Percentiles rank a stretch among this genome's conserved stretches.
These are phyloP conservation scores for Trinorchestia longiramus DNA, from an alignment of 1,140 invertebrate species.

Conservation along the genomic window DNA sequence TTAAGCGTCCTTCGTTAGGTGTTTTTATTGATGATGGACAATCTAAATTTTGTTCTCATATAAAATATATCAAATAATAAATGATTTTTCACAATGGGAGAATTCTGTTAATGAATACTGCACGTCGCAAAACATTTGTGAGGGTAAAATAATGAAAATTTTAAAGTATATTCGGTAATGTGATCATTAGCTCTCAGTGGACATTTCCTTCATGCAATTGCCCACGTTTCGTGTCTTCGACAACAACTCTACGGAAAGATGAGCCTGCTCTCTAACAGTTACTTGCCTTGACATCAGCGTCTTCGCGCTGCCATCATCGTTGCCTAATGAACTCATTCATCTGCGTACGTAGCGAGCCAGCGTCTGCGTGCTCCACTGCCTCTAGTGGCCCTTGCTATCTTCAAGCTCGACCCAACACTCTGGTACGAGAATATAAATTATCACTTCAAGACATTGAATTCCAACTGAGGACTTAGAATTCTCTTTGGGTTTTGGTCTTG, in stretches of 20 bases:
- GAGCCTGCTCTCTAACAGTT: not conserved
- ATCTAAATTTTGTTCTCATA: not conserved
- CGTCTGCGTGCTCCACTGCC: too few species aligned
- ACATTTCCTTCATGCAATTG: not conserved
- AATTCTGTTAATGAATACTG: not conserved
- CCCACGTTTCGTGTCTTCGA: not conserved
- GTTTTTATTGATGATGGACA: not conserved
- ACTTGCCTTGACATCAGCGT: not conserved
- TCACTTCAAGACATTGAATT: not conserved
- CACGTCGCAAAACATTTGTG: not conserved
- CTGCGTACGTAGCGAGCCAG: not conserved
- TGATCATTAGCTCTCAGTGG: not conserved
- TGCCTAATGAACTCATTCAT: slow-evolving; percentile 1
- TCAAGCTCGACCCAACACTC: not conserved
- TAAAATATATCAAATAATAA: not conserved
- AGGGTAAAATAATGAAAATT: not conserved
- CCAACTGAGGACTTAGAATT: not conserved
- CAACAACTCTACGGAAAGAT: not conserved
- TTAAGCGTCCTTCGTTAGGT: not conserved
- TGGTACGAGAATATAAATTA: not conserved
- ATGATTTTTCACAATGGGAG: not conserved
- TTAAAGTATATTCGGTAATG: not conserved
- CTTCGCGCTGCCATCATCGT: not conserved
- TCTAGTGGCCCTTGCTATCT: not conserved
- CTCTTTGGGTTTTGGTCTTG: not conserved